Conservation (phyloP, 37 sponge, comb jelly and placozoan species). For the Axinella damicornis region DNA sequence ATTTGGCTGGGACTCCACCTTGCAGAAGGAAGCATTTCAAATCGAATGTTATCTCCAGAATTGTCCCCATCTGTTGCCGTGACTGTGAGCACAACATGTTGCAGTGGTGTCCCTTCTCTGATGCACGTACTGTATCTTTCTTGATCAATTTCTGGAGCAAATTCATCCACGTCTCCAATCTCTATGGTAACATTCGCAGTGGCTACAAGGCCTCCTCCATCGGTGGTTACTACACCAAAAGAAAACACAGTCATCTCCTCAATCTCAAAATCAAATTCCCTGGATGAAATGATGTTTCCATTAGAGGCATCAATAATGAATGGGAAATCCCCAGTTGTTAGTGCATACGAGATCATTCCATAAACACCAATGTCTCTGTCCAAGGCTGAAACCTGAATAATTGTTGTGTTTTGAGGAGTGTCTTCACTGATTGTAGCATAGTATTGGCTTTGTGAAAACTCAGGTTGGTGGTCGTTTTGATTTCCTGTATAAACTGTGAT, state of each 20-base stretch:
- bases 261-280: constrained; percentile 43
- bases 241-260: constrained; percentile 1
- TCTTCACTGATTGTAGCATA: constrained; percentile 24
- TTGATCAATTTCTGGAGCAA: constrained; percentile 36
- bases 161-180: constrained; percentile 32
- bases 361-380: constrained; percentile 57
- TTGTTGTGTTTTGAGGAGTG: neutral
- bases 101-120: constrained; percentile 23
- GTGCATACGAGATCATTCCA: constrained; percentile 39
- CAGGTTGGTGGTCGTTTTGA: constrained; percentile 64
- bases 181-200: constrained; percentile 37
- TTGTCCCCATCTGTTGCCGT: constrained; percentile 13
- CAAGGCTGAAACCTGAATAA: constrained; percentile 35
- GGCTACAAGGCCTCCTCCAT: constrained; percentile 44
- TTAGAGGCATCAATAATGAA: constrained; percentile 40
- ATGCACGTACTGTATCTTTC: constrained; percentile 30
- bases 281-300: constrained; percentile 54
- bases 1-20: neutral
- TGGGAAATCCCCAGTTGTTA: constrained; percentile 1
- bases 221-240: constrained; percentile 60
- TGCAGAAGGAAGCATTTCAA: neutral
- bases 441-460: constrained; percentile 27
- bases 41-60: neutral
- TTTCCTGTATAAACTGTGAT: constrained; percentile 49
- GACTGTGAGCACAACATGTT: constrained; percentile 16